These are phyloP conservation scores for Lysandra bellargus DNA, from an alignment of 2,888 invertebrate species.

Conservation along the genomic window DNA sequence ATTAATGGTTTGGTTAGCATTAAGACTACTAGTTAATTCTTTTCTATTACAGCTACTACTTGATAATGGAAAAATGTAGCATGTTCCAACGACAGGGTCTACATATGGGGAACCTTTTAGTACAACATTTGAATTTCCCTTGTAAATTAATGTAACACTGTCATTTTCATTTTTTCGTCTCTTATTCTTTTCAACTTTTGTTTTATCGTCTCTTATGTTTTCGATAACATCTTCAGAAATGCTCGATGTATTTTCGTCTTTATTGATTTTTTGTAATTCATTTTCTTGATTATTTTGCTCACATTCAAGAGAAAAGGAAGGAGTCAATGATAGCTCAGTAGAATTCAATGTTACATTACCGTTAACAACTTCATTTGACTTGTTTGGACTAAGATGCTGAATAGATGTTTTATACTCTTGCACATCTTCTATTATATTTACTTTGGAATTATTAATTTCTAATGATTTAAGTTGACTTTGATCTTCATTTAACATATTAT, in stretches of 20 bases:
- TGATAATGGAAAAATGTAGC: constrained; percentile 54
- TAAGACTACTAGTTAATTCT: constrained; percentile 34
- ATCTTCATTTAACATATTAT: neutral
- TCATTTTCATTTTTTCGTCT: constrained; percentile 28
- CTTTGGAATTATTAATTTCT: neutral
- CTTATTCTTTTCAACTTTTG: constrained; percentile 6
- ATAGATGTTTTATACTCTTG: neutral
- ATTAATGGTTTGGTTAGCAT: constrained; percentile 34
- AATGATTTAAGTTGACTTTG: neutral
- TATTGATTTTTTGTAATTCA: neutral
- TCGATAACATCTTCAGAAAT: neutral
- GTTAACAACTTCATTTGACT: neutral
- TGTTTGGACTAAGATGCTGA: neutral
- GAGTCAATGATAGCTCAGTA: neutral
- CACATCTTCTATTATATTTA: neutral
- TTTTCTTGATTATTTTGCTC: neutral
- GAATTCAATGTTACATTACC: neutral
- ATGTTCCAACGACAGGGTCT: constrained; percentile 53
- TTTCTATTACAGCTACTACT: constrained; percentile 39
- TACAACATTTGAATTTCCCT: constrained; percentile 47
- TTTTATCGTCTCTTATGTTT: neutral
- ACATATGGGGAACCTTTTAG: constrained; percentile 56
- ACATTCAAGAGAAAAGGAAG: neutral
- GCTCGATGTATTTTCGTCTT: neutral
- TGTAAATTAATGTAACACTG: constrained; percentile 47